These are phyloP conservation scores for Poecilia latipinna DNA, from an alignment of 2,113 vertebrate species.

Conservation along the genomic window DNA sequence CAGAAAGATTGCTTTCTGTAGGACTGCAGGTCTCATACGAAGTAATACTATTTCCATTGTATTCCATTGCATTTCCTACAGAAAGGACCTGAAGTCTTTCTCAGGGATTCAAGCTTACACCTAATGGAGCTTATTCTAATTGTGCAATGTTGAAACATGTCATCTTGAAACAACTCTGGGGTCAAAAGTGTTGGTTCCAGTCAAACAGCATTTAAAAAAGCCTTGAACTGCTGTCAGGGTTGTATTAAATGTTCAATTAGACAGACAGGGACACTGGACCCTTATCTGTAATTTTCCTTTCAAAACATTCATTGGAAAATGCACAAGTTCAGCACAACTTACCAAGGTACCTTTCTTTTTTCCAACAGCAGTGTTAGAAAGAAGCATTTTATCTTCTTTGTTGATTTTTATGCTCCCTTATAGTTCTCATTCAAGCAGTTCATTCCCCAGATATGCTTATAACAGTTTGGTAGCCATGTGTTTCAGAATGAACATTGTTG, in stretches of 20 bases:
- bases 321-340: background rate
- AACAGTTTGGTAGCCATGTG: no score
- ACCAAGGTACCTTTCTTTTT: background rate
- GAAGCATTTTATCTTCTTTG: background rate
- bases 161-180: background rate
- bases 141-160: background rate
- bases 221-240: background rate
- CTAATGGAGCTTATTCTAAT: background rate
- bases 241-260: background rate
- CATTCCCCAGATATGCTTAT: no score
- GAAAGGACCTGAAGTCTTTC: no score
- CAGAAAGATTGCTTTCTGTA: no score
- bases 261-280: background rate
- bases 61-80: no score
- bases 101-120: no score
- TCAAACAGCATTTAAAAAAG: background rate
- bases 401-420: background rate
- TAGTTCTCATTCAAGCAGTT: no score
- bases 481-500: no score
- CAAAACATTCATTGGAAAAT: background rate
- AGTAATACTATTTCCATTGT: no score
- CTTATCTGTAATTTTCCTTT: background rate
- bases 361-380: background rate
- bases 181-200: background rate
- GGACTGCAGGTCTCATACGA: no score